Conservation (phyloP, 2,888 invertebrate species). For the Amorpha juglandis region DNA sequence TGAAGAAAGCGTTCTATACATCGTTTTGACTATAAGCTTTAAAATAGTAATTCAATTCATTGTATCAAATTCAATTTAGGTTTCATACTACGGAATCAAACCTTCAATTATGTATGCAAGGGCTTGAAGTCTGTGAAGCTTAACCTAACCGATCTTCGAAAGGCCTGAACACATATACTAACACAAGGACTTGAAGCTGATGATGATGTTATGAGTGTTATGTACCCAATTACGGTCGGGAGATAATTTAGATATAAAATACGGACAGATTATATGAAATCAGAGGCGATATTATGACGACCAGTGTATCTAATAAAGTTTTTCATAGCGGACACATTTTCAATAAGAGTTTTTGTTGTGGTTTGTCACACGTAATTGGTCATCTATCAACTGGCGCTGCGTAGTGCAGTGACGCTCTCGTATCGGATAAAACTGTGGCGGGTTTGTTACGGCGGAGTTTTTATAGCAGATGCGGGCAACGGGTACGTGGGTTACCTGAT, state of each 20-base stretch:
- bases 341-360: constrained; percentile 26
- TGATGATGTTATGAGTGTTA: constrained; percentile 20
- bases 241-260: constrained; percentile 17
- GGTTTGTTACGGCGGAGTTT: neutral
- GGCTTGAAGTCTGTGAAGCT: too few species aligned
- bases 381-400: constrained; percentile 18
- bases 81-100: too few species aligned
- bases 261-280: constrained; percentile 18
- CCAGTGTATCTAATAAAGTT: constrained; percentile 24
- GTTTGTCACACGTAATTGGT: constrained; percentile 25
- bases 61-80: too few species aligned
- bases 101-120: too few species aligned
- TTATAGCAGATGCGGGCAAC: neutral
- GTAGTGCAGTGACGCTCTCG: neutral
- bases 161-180: neutral
- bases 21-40: too few species aligned
- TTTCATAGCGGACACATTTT: constrained; percentile 24
- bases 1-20: too few species aligned
- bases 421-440: neutral
- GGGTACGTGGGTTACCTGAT: too few species aligned
- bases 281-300: constrained; percentile 17
- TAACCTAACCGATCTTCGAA: neutral
- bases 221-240: constrained; percentile 13
- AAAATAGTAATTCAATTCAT: too few species aligned
- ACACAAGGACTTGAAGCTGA: constrained; percentile 18